Evolutionary conservation across 2,797 vertebrate species (phyloP), one percentile per base, ranked within the genome.

Genomic region (Columba guinea): DNA sequence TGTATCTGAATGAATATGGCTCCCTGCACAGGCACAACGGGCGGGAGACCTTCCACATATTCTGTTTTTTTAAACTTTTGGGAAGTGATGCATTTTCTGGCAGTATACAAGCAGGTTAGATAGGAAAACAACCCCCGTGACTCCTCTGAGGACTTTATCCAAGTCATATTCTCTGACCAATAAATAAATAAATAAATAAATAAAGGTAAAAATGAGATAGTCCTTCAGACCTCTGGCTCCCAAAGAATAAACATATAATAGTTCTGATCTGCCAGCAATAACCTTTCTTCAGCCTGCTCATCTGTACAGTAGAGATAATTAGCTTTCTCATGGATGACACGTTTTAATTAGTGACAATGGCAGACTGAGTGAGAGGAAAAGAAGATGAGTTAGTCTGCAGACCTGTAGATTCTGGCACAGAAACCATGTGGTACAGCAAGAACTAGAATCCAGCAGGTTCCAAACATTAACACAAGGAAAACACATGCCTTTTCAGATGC

Each of bases 291-390:
- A 56, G 28, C 46, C 18, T 62, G 56, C 21, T 83, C 19, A 53
- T 79, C 63, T 69, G 34, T 51, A 93, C 16, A 55, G 51, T 55
- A 75, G 37, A 18, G 23, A 58, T 62, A 93, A 93, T 93, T 78
- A 86, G n/a, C 30, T 90, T 92, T 81, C 48, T 78, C 15, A 53
- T 9, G 24, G 49, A 74, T 85, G 2, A 63, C 27, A 73, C 62
- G 20, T 80, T 93, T 93, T 93, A 88, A 76, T 94, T 84, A 92
- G 56, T 83, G 34, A 83, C 35, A 81, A 46, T 13, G 58, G 41
- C 79, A 83, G 65, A 60, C 2, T 27, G 39, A 82, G 27, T 39
- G 32, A 85, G 53, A 49, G 46, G 32, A 70, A 91, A 49, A 60
- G 13, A 84, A 73, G 49, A 23, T n/a, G 79, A 89, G 58, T 74